Conservation (phyloP, 2,888 invertebrate genomes). For the Nematopogon swammerdamellus region DNA sequence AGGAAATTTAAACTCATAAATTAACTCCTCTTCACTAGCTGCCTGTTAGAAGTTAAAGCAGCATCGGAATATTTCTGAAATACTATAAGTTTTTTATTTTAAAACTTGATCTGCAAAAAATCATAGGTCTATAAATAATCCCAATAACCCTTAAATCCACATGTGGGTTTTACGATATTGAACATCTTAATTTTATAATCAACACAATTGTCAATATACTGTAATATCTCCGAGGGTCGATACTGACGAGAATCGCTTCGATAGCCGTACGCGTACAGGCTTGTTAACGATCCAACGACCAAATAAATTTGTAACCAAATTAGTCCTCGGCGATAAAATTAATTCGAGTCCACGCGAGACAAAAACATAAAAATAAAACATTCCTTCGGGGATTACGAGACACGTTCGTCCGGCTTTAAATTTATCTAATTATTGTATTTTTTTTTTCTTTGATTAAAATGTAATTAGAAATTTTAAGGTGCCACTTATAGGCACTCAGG, state of each 20-base stretch:
- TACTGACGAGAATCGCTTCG: slow-evolving; percentile 44
- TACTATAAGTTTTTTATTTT: too few relatives aligned
- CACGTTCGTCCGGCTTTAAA: not conserved
- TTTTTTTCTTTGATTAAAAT: not conserved
- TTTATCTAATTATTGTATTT: not conserved
- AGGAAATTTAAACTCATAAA: too few relatives aligned
- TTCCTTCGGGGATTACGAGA: slow-evolving; percentile 18
- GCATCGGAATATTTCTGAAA: too few relatives aligned
- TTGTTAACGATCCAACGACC: slow-evolving; percentile 53
- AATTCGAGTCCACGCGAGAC: slow-evolving; percentile 53
- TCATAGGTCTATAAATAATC: not conserved
- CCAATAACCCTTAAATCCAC: not conserved
- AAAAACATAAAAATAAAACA: slow-evolving; percentile 52
- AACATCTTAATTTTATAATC: slow-evolving; percentile 52
- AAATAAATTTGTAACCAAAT: slow-evolving; percentile 59
- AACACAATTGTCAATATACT: slow-evolving; percentile 48
- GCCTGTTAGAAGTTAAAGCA: too few relatives aligned
- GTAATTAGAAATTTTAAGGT: too few relatives aligned
- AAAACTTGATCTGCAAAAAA: too few relatives aligned
- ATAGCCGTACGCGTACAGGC: slow-evolving; percentile 49
- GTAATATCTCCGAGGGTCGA: slow-evolving; percentile 42
- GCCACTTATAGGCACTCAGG: too few relatives aligned
- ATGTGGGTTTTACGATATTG: not conserved
- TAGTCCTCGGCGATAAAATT: slow-evolving; percentile 55
- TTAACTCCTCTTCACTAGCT: too few relatives aligned